Percentiles rank a stretch among this genome's conserved stretches.
phyloP scores from a whole-genome alignment of 2,797 vertebrate species.

The Gobio occitaniae region DNA sequence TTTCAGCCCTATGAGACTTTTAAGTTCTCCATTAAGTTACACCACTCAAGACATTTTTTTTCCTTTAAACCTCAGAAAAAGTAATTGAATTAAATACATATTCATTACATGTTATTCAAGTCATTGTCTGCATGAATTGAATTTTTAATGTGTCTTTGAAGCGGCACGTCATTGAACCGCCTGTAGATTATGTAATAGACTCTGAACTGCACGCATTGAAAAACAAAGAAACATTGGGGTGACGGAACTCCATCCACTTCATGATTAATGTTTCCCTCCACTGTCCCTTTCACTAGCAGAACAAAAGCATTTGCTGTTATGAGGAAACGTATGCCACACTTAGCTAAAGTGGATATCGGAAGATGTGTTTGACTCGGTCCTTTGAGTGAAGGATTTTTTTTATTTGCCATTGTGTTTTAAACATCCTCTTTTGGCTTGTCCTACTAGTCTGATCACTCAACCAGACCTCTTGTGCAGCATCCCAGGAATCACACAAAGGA shows the following conservation, averaged over 20 bases:
- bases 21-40: neutral
- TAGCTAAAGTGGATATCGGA: slow-evolving; percentile 13
- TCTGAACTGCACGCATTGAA: neutral
- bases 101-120: neutral
- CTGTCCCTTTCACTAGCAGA: slow-evolving; percentile 3
- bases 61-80: neutral
- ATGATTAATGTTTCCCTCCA: slow-evolving; percentile 19
- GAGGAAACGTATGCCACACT: neutral
- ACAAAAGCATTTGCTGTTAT: neutral
- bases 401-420: slow-evolving; percentile 23
- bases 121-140: neutral
- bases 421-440: slow-evolving; percentile 9
- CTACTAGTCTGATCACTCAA: neutral
- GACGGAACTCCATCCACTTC: neutral
- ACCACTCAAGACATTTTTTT: neutral
- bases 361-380: neutral
- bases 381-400: slow-evolving; percentile 16
- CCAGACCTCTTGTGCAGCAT: neutral
- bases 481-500: slow-evolving; percentile 21
- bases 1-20: neutral
- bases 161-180: neutral
- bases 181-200: neutral
- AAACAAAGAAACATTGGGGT: neutral
- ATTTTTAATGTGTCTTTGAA: neutral
- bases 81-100: neutral